Base-by-base conservation (phyloP, 2,113 vertebrate species). In the Peucedramus taeniatus region DNA sequence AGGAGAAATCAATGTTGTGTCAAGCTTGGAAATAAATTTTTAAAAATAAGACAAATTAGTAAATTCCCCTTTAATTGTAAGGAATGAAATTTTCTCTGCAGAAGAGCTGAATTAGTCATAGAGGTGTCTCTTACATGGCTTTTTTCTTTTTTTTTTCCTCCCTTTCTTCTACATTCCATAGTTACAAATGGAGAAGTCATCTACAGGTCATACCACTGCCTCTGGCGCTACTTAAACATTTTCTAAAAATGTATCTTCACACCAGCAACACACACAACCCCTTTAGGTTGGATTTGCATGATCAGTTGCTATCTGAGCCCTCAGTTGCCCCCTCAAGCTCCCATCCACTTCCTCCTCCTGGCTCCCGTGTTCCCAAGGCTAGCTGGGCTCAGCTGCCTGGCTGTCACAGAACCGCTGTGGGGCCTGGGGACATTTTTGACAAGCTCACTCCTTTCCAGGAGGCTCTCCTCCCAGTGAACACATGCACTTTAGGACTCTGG, bases 191-290 rank as follows among this genome's bases (percentile, higher is more conserved):
- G 74, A 83, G 88, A 95, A 98, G 98, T 98, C 98, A 98, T 77
- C 76, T 2, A 8, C 93, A 95, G 98, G 98, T 98, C 98, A 98
- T 66, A 76, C 54, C 87, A 87, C 83, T 90, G 98, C 98, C 98
- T 94, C 92, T 7, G 90, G 98, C 96, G 89, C 89, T 94, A 94
- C 91, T 97, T 95, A 69, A 94, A 80, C 71, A 95, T 76, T 84
- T 86, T 94, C 65, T 33, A 53, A 87, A 94, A 96, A 95, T 28
- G 49, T 54, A 56, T 85, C 93, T 97, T 95, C 84, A 68, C 93
- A 90, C 86, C 42, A 77, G 90, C 27, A 45, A 94, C 56, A 65
- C 16, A 12, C 78, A 95, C 71, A 95, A 79, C 49, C 96, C 60
- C 2, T 23, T 90, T 12, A 81, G 91, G 78, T 33, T 81, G 93